Evolutionary conservation across 1,140 invertebrate genomes (phyloP), one percentile per base, ranked within the genome.

Genomic region (Eupristina koningsbergeri): DNA sequence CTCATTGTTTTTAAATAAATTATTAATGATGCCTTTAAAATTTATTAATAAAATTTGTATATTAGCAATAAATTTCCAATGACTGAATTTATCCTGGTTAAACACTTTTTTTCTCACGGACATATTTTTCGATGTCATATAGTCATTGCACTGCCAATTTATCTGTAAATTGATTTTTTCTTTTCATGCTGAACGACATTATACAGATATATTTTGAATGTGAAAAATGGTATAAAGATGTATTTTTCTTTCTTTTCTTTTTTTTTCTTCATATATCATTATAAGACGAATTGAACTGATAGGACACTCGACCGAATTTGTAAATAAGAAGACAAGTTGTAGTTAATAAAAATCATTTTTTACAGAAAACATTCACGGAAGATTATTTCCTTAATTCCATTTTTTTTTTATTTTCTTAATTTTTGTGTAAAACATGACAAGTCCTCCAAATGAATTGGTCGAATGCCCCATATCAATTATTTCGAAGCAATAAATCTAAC

Each of bases 191-290:
- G 3, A 83, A 61, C 34, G 69, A 84, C 53, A 79, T 74, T 79
- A 79, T n/a, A 80, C 79, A 71, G 53, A 73, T 78, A 78, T 71
- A 80, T 58, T 79, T 34, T 63, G 29, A 22, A 26, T 63, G 53
- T 84, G 82, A 73, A 84, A 83, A 84, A 84, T 79, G 67, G 81
- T 79, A 79, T 64, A 84, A 84, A 84, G 76, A 84, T 50, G 53
- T 84, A 74, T 80, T 76, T 84, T 80, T 41, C 22, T 34, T 64
- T 80, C 31, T n/a, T 64, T 84, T 29, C 61, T n/a, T 80, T 71
- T 83, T 39, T 84, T 29, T 58, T n/a, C 75, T 71, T 83, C 29
- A 17, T 41, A 41, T 64, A 73, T 80, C 6, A 61, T 75, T 64
- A 64, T 74, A 81, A 80, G 58, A 80, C 71, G 61, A 76, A 76